Evolutionary conservation across 2,888 invertebrate genomes (phyloP), one percentile per base, ranked within the genome.

Genomic region (Ferdinandea cuprea): DNA sequence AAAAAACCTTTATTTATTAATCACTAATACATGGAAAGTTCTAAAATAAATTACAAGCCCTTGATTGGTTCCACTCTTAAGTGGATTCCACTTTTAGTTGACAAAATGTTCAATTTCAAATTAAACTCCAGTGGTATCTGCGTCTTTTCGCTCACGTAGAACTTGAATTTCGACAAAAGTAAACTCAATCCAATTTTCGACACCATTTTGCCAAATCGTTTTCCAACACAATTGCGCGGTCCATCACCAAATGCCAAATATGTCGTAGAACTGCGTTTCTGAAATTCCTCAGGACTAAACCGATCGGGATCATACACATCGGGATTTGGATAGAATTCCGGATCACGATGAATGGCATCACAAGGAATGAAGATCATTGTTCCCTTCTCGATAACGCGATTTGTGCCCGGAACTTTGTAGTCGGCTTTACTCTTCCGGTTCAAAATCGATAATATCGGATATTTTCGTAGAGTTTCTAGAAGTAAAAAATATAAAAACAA

Each of bases 281-380:
- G 89, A 50, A 93, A 93, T 30, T 92, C 92, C 79, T 93, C 93
- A 0, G 91, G 89, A 0, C 91, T 88, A 86, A 94, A 94, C 85
- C 94, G 90, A 8, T 94, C 93, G 0, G 94, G 94, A 66, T 93
- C 92, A 71, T 94, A 94, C 17, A 89, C 91, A 3, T 93, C 90
- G 0, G 95, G 94, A 7, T 94, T 90, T 0, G 93, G 92, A 85
- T 93, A 94, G 83, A 92, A 90, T 1, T 91, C 91, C 0, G 92
- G 92, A 86, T 94, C 93, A 87, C 92, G 92, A 84, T 94, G 94
- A 86, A 94, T 92, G 0, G 92, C 92, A 54, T 91, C 91, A 1
- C 91, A 89, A 0, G 94, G 93, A 56, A 94, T 92, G 2, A 93
- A 87, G 0, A 93, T 88, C 19, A 91, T 87, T 13, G 92, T 92